phyloP scores from a whole-genome alignment of 1,140 invertebrate genomes.

The Drosophila repleta region DNA sequence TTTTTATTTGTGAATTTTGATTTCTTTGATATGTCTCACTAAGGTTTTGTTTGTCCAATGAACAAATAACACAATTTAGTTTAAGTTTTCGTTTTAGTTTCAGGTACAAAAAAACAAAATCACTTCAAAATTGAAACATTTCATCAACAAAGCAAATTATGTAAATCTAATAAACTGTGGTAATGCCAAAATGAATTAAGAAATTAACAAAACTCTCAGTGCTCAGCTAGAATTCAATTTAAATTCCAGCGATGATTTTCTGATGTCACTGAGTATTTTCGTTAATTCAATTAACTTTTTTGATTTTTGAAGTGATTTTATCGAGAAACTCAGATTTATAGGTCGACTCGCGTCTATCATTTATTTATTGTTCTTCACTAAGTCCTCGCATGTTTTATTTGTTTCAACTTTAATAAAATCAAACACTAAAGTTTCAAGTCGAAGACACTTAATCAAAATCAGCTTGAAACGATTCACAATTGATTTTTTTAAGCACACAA shows the following conservation, averaged over 20 bases:
- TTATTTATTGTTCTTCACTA: constrained; percentile 10
- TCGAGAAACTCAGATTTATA: constrained; percentile 1
- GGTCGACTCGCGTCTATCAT: neutral
- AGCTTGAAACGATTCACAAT: constrained; percentile 19
- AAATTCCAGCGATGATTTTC: neutral
- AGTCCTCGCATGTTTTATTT: neutral
- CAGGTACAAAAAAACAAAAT: constrained; percentile 58
- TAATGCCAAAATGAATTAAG: constrained; percentile 18
- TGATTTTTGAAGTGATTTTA: constrained; percentile 52
- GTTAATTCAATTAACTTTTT: too few relatives aligned
- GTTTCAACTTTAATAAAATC: neutral
- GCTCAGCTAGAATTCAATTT: neutral
- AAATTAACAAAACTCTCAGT: neutral
- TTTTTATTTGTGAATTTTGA: constrained; percentile 30
- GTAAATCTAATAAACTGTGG: constrained; percentile 20
- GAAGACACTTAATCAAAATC: constrained; percentile 15
- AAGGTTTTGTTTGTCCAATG: constrained; percentile 57
- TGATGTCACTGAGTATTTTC: too few relatives aligned
- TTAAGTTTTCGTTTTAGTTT: too few relatives aligned
- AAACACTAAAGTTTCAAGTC: constrained; percentile 16
- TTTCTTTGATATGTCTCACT: constrained; percentile 55
- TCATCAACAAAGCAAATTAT: constrained; percentile 28
- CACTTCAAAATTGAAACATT: constrained; percentile 57
- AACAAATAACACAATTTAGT: constrained; percentile 67
- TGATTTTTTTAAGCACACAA: constrained; percentile 25